These are phyloP conservation scores for Acrocephalus arundinaceus DNA, from an alignment of 2,113 vertebrate genomes.

Conservation along the genomic window DNA sequence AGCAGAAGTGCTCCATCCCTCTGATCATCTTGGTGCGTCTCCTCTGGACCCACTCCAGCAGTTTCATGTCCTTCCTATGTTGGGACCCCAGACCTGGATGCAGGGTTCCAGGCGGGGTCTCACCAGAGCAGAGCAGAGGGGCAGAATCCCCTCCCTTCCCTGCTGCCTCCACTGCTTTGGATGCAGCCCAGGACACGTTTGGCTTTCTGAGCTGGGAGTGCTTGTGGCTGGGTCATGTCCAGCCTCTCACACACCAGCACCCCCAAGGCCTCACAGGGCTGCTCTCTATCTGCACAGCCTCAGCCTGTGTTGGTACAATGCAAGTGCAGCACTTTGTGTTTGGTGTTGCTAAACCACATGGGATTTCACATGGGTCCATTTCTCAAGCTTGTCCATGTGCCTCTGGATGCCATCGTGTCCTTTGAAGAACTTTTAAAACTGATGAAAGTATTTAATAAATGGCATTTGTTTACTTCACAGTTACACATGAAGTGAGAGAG, in stretches of 20 bases:
- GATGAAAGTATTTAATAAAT: background rate
- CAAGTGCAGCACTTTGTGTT: background rate
- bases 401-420: background rate
- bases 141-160: background rate
- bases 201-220: background rate
- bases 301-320: fast-evolving
- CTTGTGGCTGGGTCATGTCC: background rate
- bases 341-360: background rate
- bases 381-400: background rate
- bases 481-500: background rate
- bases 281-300: background rate
- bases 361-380: background rate
- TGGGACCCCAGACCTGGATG: background rate
- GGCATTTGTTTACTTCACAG: background rate
- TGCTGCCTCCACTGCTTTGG: background rate
- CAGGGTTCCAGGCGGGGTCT: background rate
- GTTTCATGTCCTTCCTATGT: background rate
- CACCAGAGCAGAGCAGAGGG: background rate
- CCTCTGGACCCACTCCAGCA: background rate
- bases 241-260: background rate
- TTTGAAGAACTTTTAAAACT: background rate
- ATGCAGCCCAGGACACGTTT: background rate
- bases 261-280: background rate
- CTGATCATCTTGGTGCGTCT: background rate
- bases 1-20: background rate